phyloP scores from a whole-genome alignment of 1,140 invertebrate genomes.

The Lasioglossum baleicum region DNA sequence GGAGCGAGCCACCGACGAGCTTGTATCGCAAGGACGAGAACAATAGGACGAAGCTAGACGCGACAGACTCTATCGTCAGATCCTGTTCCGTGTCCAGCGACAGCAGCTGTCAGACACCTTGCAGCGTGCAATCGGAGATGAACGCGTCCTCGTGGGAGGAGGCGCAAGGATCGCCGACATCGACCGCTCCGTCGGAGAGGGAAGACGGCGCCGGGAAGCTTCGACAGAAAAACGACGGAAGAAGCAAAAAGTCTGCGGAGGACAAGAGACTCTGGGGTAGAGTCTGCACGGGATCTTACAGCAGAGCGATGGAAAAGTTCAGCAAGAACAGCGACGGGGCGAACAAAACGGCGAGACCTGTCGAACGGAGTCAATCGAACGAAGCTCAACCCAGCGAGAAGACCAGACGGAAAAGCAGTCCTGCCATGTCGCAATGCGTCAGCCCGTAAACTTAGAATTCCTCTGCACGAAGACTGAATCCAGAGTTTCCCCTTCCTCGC shows the following conservation, averaged over 20 bases:
- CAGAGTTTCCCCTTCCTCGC: not conserved
- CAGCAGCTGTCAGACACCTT: conserved; percentile 68
- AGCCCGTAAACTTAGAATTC: conserved; percentile 57
- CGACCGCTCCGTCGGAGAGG: conserved; percentile 61
- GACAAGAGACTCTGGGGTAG: conserved; percentile 74
- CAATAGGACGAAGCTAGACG: conserved; percentile 55
- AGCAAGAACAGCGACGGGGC: conserved; percentile 61
- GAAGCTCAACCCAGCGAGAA: conserved; percentile 65
- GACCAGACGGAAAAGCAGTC: conserved; percentile 73
- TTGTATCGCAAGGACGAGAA: conserved; percentile 47
- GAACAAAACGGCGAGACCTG: conserved; percentile 54
- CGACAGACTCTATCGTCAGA: conserved; percentile 66
- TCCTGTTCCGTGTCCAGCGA: conserved; percentile 73
- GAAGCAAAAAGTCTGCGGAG: conserved; percentile 53
- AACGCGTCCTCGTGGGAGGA: conserved; percentile 72
- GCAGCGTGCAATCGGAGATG: conserved; percentile 67
- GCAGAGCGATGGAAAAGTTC: conserved; percentile 79
- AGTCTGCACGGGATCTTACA: conserved; percentile 80
- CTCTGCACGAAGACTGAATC: conserved; percentile 26
- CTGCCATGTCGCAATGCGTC: conserved; percentile 69
- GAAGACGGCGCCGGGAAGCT: conserved; percentile 50
- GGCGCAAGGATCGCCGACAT: conserved; percentile 55
- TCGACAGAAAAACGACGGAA: conserved; percentile 44
- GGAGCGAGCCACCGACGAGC: conserved; percentile 50
- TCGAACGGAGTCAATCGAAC: conserved; percentile 30